Conservation (phyloP, 2,797 vertebrate species). For the Oceanodroma leucorhoa region DNA sequence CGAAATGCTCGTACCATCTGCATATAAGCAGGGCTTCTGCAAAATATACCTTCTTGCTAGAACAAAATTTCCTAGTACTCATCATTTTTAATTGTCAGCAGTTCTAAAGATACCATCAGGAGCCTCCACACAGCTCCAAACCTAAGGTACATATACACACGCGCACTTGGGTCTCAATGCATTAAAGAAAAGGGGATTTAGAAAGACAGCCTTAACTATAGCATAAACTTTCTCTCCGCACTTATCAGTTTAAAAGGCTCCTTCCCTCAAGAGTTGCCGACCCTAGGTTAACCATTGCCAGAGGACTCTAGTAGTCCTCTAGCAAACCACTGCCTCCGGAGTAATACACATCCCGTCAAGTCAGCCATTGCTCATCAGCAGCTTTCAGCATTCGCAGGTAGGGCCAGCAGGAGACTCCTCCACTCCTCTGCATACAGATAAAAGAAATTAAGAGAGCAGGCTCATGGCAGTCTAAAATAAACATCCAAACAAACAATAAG, state of each 20-base stretch:
- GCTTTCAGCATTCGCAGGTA: neutral
- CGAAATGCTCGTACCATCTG: conserved; percentile 33
- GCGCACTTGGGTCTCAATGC: neutral
- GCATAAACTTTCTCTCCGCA: neutral
- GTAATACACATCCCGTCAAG: neutral
- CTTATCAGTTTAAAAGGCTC: neutral
- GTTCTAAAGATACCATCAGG: conserved; percentile 47
- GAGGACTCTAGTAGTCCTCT: conserved; percentile 13
- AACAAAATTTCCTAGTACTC: conserved; percentile 50
- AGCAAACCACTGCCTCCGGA: neutral
- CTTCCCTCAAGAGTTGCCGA: neutral
- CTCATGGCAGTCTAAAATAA: conserved; percentile 36
- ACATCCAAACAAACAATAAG: conserved; percentile 45
- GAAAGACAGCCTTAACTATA: neutral
- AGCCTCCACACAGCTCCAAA: neutral
- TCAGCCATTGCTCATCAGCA: conserved; percentile 5
- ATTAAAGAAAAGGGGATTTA: conserved; percentile 19
- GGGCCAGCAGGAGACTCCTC: conserved; percentile 3
- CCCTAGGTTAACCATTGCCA: conserved; percentile 18
- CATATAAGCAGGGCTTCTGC: conserved; percentile 21
- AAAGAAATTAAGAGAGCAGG: conserved; percentile 43
- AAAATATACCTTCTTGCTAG: conserved; percentile 15
- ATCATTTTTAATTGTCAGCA: conserved; percentile 59
- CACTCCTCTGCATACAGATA: conserved; percentile 17
- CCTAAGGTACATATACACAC: neutral